Conservation (phyloP, 2,888 invertebrate genomes). For the Girardia tigrina region DNA sequence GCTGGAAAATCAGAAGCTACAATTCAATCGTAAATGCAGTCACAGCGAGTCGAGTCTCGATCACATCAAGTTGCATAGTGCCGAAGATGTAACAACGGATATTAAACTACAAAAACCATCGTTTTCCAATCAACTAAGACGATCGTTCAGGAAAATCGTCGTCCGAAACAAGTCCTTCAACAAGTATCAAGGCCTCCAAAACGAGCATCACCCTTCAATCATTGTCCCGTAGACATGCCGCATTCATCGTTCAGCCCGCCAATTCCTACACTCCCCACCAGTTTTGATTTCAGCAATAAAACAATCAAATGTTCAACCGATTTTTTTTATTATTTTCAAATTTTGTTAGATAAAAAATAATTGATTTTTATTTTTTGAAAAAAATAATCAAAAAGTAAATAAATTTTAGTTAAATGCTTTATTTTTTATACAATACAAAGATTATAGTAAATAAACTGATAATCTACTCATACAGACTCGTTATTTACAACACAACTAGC, state of each 20-base stretch:
- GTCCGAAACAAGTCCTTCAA: slow-evolving; percentile 19
- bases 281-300: no score
- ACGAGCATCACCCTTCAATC: no score
- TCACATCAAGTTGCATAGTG: not conserved
- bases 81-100: not conserved
- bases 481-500: slow-evolving; percentile 17
- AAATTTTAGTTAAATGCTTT: slow-evolving; percentile 2
- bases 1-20: not conserved
- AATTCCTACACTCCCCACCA: no score
- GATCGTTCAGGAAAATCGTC: slow-evolving; percentile 15
- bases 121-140: not conserved
- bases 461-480: slow-evolving; percentile 8
- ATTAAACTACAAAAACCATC: not conserved
- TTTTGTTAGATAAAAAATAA: no score
- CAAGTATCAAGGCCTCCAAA: not conserved
- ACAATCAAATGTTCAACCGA: no score
- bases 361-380: no score
- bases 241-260: no score
- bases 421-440: slow-evolving; percentile 20
- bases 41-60: slow-evolving; percentile 15
- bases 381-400: no score
- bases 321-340: no score
- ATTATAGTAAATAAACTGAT: slow-evolving; percentile 19
- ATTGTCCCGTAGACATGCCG: no score
- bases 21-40: not conserved